Evolutionary conservation across 1,140 invertebrate species (phyloP).

Genomic region (Drosophila ohnishii): DNA sequence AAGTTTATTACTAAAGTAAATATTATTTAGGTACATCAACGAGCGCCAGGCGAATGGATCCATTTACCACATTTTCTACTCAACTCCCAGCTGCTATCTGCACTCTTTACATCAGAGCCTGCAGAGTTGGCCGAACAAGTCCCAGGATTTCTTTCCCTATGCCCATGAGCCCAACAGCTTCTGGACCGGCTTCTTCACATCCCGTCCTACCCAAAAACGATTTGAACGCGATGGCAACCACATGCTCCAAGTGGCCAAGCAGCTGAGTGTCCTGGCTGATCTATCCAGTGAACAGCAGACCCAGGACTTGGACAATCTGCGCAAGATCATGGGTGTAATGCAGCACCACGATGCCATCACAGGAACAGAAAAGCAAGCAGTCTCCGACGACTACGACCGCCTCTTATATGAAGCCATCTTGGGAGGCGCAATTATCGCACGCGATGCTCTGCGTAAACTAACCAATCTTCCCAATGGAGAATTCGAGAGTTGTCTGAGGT

Average conservation of each 20-base stretch:
- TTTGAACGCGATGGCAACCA: slow-evolving; percentile 91
- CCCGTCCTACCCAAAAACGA: slow-evolving; percentile 92
- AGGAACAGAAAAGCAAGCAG: slow-evolving; percentile 95
- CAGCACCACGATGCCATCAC: slow-evolving; percentile 96
- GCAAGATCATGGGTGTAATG: slow-evolving; percentile 89
- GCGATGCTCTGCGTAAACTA: slow-evolving; percentile 62
- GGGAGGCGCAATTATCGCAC: slow-evolving; percentile 35
- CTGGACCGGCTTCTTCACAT: slow-evolving; percentile 98
- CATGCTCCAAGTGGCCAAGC: slow-evolving; percentile 89
- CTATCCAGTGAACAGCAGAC: slow-evolving; percentile 40
- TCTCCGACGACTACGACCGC: slow-evolving; percentile 92
- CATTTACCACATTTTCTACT: slow-evolving; percentile 84
- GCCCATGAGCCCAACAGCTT: slow-evolving; percentile 91
- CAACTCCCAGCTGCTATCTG: slow-evolving; percentile 95
- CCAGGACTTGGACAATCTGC: slow-evolving; percentile 69
- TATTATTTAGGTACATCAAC: slow-evolving; percentile 76
- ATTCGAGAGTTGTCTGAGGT: slow-evolving; percentile 85
- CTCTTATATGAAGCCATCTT: slow-evolving; percentile 59
- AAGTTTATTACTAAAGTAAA: neutral
- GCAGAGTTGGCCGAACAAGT: slow-evolving; percentile 87
- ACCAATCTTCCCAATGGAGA: slow-evolving; percentile 83
- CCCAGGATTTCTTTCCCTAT: slow-evolving; percentile 96
- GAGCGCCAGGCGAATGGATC: slow-evolving; percentile 86
- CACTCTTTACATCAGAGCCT: slow-evolving; percentile 90
- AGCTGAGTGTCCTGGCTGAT: slow-evolving; percentile 83